These are phyloP conservation scores for Agrenia bidenticulata DNA, from an alignment of 2,888 invertebrate genomes.

Conservation along the genomic window DNA sequence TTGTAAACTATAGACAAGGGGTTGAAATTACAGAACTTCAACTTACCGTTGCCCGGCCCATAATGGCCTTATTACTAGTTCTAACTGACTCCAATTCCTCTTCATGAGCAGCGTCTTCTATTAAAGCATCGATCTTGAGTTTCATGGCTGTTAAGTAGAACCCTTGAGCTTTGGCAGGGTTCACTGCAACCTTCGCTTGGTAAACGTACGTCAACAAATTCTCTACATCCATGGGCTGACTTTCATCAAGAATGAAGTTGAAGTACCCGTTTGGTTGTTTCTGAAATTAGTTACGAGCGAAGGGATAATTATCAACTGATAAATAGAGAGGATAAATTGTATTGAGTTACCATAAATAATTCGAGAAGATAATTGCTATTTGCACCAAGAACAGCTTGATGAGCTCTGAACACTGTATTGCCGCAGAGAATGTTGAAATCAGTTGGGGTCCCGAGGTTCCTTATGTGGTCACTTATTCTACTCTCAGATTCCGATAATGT, in stretches of 20 bases:
- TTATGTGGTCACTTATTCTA: background rate
- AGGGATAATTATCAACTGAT: too few relatives aligned
- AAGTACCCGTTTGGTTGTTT: background rate
- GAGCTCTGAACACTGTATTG: conserved; percentile 1
- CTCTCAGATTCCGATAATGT: background rate
- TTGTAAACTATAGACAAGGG: too few relatives aligned
- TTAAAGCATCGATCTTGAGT: conserved; percentile 8
- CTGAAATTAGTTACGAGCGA: too few relatives aligned
- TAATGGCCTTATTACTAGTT: too few relatives aligned
- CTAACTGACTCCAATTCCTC: too few relatives aligned
- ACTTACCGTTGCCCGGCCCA: too few relatives aligned
- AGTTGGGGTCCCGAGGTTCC: background rate
- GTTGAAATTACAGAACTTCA: too few relatives aligned
- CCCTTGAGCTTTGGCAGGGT: background rate
- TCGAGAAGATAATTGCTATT: conserved; percentile 16
- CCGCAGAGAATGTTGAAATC: conserved; percentile 1
- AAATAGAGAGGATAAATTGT: background rate
- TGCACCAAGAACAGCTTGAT: conserved; percentile 5
- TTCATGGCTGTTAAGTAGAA: background rate
- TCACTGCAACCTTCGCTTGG: conserved; percentile 1
- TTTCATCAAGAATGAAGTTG: background rate
- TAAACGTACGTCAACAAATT: conserved; percentile 10
- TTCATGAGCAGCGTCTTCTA: too few relatives aligned
- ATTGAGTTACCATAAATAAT: conserved; percentile 9
- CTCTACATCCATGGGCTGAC: background rate